Percentiles rank a stretch among this genome's conserved stretches.
These are phyloP conservation scores for Lissocephala sabroskyi DNA, from an alignment of 2,888 invertebrate genomes.

Conservation along the genomic window DNA sequence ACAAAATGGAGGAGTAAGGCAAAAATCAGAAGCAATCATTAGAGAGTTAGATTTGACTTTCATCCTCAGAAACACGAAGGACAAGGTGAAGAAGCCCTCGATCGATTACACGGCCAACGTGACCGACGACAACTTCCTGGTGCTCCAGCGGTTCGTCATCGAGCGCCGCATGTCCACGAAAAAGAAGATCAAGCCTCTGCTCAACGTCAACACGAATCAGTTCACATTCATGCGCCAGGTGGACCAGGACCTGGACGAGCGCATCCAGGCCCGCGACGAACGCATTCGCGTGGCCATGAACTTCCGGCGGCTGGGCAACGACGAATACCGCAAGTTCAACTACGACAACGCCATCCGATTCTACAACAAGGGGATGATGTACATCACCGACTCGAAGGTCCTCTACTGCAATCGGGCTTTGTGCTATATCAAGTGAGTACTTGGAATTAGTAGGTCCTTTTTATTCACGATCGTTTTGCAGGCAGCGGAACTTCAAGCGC, in stretches of 20 bases:
- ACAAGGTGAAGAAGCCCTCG: not conserved
- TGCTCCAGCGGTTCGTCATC: too few species aligned
- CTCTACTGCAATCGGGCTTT: constrained; percentile 44
- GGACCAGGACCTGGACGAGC: constrained; percentile 12
- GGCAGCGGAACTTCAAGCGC: constrained; percentile 25
- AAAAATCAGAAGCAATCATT: not conserved
- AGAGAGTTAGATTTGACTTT: not conserved
- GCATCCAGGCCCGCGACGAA: constrained; percentile 6
- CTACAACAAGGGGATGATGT: constrained; percentile 31
- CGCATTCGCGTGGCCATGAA: constrained; percentile 25
- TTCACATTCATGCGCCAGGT: constrained; percentile 37
- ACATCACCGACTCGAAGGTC: constrained; percentile 36
- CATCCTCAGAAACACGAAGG: not conserved
- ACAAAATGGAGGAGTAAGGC: constrained; percentile 31
- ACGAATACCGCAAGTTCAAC: constrained; percentile 24
- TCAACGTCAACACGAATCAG: not conserved
- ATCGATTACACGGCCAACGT: constrained; percentile 1
- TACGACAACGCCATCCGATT: constrained; percentile 18
- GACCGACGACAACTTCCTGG: constrained; percentile 7
- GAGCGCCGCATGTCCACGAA: too few species aligned
- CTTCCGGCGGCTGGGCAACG: constrained; percentile 39
- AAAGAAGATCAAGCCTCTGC: not conserved
- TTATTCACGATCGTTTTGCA: not conserved
- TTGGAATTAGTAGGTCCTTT: not conserved
- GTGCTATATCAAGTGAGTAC: constrained; percentile 33